Base-by-base conservation (phyloP, 2,888 invertebrate genomes). In the Acleris literana region DNA sequence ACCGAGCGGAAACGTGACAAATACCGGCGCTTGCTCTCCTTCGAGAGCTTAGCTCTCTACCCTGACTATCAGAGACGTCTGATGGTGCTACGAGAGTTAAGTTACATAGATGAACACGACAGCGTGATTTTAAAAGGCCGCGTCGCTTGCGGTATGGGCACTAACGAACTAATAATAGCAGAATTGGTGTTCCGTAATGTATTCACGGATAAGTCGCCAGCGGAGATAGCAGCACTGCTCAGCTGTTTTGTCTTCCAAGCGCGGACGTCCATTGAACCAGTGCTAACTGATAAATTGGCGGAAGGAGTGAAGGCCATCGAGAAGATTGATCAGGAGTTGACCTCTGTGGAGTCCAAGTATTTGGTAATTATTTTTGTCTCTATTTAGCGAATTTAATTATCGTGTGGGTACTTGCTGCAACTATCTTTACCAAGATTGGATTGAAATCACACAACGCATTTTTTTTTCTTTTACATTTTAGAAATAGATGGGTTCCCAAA, bases 221-320 rank as follows among this genome's bases (percentile, higher is more conserved):
- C 97, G 0, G 99, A 99, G 89, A 98, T 99, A 54, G 99, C 99
- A 0, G 98, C 99, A 0, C 85, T 99, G 49, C 91, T 99, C 49
- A 99, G 99, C 0, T 96, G 97, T 60, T 94, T 99, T 72, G 98
- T 99, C 49, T 99, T 97, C 88, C 97, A 99, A 90, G 96, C 96
- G 62, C 96, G 96, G 80, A 95, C 94, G 0, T 93, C 95, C 67
- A 88, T 93, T 2, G 93, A 93, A 51, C 95, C 94, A 16, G 86
- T 87, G 9, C 84, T 96, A 3, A 93, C 94, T 0, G 93, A 93
- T 25, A 93, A 93, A 61, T 84, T 97, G 48, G 88, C 93, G 68
- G 87, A 87, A 6, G 95, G 95, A n/a, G 95, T 96, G 6, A 90
- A 94, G 69, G 94, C 94, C 20, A 95, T 98, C 49, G 93, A 95